Percentiles rank a stretch among this genome's conserved stretches.
Evolutionary conservation across 2,888 invertebrate species (phyloP).

Genomic region (Ecliptopera silaceata): DNA sequence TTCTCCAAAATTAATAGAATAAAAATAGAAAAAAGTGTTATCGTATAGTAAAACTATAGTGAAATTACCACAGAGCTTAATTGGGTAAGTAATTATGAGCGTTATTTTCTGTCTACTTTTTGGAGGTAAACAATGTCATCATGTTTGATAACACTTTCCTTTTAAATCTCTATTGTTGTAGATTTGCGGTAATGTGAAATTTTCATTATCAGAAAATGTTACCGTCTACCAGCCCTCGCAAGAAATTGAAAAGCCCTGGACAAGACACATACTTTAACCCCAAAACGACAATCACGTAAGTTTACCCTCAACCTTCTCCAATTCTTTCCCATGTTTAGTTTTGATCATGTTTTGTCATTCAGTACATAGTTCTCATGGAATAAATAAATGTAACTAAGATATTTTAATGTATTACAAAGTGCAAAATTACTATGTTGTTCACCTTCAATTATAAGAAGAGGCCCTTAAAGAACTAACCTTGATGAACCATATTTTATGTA

Average conservation of each 20-base stretch:
- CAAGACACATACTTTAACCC: constrained; percentile 54
- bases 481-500: too few relatives aligned
- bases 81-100: constrained; percentile 18
- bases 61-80: neutral
- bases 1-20: too few relatives aligned
- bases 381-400: too few relatives aligned
- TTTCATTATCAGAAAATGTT: constrained; percentile 46
- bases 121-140: constrained; percentile 35
- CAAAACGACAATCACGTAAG: constrained; percentile 74
- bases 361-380: too few relatives aligned
- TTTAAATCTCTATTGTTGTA: constrained; percentile 7
- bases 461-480: too few relatives aligned
- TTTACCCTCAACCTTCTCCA: constrained; percentile 22
- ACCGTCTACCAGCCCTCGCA: constrained; percentile 51
- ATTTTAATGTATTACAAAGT: too few relatives aligned
- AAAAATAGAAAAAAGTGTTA: too few relatives aligned
- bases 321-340: neutral
- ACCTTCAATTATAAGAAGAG: too few relatives aligned
- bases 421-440: too few relatives aligned
- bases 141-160: constrained; percentile 21
- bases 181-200: neutral
- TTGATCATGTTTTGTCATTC: too few relatives aligned
- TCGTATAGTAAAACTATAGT: too few relatives aligned
- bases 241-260: constrained; percentile 60
- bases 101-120: constrained; percentile 15